Percentiles rank a stretch among this genome's conserved stretches.
These are phyloP conservation scores for Oscheius sp. DNA, from an alignment of 2,888 invertebrate species.

Conservation along the genomic window DNA sequence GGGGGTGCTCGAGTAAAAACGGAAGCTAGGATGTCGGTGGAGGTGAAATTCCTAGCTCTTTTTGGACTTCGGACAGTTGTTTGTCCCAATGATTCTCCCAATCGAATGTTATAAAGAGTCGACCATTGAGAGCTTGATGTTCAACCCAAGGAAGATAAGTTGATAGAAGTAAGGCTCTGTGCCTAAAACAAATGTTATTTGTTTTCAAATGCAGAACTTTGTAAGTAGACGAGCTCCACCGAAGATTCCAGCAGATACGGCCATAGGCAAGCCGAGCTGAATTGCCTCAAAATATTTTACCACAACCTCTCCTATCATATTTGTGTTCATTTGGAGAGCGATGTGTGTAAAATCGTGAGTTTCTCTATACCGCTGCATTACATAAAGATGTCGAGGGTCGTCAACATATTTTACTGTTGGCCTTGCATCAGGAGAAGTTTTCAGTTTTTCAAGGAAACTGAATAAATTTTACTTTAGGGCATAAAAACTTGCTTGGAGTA, in stretches of 20 bases:
- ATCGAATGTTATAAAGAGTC: conserved; percentile 61
- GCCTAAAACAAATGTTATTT: conserved; percentile 36
- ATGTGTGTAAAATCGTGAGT: conserved; percentile 94
- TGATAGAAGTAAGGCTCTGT: conserved; percentile 53
- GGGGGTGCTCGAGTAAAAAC: no score
- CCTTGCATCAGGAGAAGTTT: conserved; percentile 91
- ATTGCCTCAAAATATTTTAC: conserved; percentile 98
- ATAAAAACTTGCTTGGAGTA: conserved; percentile 78
- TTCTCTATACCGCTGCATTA: conserved; percentile 96
- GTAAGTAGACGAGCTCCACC: conserved; percentile 87
- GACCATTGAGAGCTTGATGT: conserved; percentile 56
- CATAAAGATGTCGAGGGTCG: conserved; percentile 87
- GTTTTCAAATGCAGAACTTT: conserved; percentile 74
- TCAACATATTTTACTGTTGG: conserved; percentile 88
- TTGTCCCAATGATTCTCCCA: conserved; percentile 65
- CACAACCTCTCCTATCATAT: conserved; percentile 82
- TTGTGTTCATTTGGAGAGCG: conserved; percentile 88
- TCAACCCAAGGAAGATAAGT: conserved; percentile 62
- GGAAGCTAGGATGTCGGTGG: no score
- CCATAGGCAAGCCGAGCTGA: conserved; percentile 94
- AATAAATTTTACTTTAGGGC: not conserved
- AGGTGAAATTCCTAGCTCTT: conserved; percentile 34
- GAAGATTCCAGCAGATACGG: conserved; percentile 88
- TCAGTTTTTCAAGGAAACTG: conserved; percentile 73
- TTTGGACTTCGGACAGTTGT: conserved; percentile 52